Percentiles rank a stretch among this genome's conserved stretches.
phyloP scores from a whole-genome alignment of 2,113 vertebrate genomes.

The Eretmochelys imbricata region DNA sequence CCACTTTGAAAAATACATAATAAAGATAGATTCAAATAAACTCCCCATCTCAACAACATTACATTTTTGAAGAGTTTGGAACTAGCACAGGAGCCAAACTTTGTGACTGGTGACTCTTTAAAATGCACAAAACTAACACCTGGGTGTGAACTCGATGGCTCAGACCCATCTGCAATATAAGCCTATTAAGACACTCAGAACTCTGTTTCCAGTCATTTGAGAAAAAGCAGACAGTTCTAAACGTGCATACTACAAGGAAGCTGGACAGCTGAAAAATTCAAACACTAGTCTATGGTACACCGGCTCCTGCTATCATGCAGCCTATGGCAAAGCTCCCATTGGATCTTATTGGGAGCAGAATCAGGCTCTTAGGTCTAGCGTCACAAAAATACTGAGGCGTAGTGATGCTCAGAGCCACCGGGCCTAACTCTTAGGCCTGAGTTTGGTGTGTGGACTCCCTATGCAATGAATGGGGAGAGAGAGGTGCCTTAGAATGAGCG shows the following conservation, averaged over 20 bases:
- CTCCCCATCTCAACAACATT: conserved; percentile 30
- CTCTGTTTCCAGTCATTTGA: neutral
- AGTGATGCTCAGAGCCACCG: neutral
- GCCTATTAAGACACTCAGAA: rapidly evolving
- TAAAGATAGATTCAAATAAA: conserved; percentile 62
- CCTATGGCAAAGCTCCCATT: neutral
- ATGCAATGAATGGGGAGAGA: too few relatives aligned
- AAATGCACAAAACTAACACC: neutral
- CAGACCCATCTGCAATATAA: neutral
- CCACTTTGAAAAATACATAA: conserved; percentile 44
- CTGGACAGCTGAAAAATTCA: neutral
- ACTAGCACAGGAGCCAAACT: conserved; percentile 34
- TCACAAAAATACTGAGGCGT: neutral
- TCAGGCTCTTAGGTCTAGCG: neutral
- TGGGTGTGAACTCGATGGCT: neutral
- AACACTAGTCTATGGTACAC: neutral
- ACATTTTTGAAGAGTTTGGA: conserved; percentile 30
- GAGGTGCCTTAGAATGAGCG: neutral
- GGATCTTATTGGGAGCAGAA: neutral
- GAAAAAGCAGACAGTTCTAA: neutral
- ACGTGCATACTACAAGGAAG: neutral
- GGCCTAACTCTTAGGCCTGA: neutral
- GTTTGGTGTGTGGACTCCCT: too few relatives aligned
- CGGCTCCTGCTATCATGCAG: neutral
- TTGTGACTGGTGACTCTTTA: neutral